These are phyloP conservation scores for Macaria liturata DNA, from an alignment of 2,888 invertebrate genomes.

Conservation along the genomic window DNA sequence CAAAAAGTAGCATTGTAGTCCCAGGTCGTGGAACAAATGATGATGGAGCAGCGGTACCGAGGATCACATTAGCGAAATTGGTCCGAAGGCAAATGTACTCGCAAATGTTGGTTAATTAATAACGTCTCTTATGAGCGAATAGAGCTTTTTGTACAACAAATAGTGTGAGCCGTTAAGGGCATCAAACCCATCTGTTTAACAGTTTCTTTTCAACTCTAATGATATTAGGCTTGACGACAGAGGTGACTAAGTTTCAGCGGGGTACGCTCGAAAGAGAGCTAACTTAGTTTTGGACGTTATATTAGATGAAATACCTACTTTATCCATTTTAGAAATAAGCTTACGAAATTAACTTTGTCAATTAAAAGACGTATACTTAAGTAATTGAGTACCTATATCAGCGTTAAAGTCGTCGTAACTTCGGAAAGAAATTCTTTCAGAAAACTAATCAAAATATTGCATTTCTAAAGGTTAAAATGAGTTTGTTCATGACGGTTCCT, in stretches of 20 bases:
- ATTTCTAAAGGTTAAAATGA: too few species aligned
- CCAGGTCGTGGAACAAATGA: slow-evolving; percentile 21
- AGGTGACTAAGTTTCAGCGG: neutral
- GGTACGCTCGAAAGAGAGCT: too few species aligned
- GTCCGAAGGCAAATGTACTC: slow-evolving; percentile 14
- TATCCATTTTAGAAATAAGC: too few species aligned
- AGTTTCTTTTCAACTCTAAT: slow-evolving; percentile 7
- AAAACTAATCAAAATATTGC: too few species aligned
- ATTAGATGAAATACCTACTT: too few species aligned
- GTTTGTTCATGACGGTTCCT: too few species aligned
- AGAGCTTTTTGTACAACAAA: slow-evolving; percentile 21
- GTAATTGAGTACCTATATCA: too few species aligned
- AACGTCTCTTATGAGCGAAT: slow-evolving; percentile 17
- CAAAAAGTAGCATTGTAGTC: slow-evolving; percentile 18
- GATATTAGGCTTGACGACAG: slow-evolving; percentile 2
- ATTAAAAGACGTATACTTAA: too few species aligned
- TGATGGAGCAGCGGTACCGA: slow-evolving; percentile 22
- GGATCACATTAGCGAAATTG: slow-evolving; percentile 24
- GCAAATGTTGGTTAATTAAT: slow-evolving; percentile 25
- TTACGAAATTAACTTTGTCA: too few species aligned
- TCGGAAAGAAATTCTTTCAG: too few species aligned
- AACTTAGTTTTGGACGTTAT: too few species aligned
- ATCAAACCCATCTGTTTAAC: slow-evolving; percentile 24
- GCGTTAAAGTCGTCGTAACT: too few species aligned
- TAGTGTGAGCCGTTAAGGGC: slow-evolving; percentile 25